A percentile compares a stretch with the other conserved stretches of the same genome.
phyloP scores from a whole-genome alignment of 1,140 invertebrate genomes.

The Homalodisca vitripennis region DNA sequence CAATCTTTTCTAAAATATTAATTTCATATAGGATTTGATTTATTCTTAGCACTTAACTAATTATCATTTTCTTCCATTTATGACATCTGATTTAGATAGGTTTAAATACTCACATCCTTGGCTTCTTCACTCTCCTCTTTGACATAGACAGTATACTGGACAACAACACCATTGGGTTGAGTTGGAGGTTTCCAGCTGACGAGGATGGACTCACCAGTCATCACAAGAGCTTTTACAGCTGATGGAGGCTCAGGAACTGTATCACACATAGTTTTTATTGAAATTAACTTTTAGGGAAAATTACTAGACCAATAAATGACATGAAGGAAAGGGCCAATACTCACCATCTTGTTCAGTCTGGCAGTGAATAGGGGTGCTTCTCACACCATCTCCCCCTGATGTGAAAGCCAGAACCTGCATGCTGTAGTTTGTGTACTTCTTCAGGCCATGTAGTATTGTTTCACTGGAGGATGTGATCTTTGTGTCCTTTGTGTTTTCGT shows the following conservation, averaged over 20 bases:
- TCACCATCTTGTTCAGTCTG: constrained; percentile 94
- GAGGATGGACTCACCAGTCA: constrained; percentile 86
- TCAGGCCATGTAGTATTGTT: constrained; percentile 86
- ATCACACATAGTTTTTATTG: constrained; percentile 37
- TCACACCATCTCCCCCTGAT: constrained; percentile 92
- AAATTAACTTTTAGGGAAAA: neutral
- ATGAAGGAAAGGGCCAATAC: constrained; percentile 23
- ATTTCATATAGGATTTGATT: no score
- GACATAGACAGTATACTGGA: constrained; percentile 90
- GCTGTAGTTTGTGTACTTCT: constrained; percentile 96
- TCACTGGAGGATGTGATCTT: constrained; percentile 90
- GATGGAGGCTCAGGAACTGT: constrained; percentile 89
- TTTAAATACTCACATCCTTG: constrained; percentile 44
- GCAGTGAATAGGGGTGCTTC: constrained; percentile 86
- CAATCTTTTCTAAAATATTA: no score
- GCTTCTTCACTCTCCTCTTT: constrained; percentile 69
- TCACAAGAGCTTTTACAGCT: constrained; percentile 88
- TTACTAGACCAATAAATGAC: neutral
- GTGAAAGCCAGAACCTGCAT: constrained; percentile 95
- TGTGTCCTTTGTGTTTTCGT: constrained; percentile 87
- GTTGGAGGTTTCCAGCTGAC: constrained; percentile 91
- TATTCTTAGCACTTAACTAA: no score
- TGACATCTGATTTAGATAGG: no score
- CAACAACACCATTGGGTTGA: constrained; percentile 89
- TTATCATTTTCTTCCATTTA: no score